Evolutionary conservation across 1,140 invertebrate genomes (phyloP).

Genomic region (Dinothrombium tinctorium): DNA sequence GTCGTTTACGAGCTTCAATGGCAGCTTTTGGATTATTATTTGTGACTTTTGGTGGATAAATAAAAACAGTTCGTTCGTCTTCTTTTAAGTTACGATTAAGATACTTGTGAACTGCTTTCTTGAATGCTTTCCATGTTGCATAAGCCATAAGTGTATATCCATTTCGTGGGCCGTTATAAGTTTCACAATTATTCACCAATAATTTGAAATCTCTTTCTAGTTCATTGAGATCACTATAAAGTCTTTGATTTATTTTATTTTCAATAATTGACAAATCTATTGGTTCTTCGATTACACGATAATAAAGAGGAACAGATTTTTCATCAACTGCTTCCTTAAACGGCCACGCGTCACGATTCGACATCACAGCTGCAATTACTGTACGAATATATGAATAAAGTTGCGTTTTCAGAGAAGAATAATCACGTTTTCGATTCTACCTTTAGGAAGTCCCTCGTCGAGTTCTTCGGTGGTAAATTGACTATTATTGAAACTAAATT

Average conservation of each 20-base stretch:
- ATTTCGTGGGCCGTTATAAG: slow-evolving; percentile 6
- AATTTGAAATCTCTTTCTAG: slow-evolving; percentile 8
- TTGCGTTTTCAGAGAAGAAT: too few relatives aligned
- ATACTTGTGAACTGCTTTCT: neutral
- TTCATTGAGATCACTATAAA: slow-evolving; percentile 3
- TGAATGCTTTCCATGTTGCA: slow-evolving; percentile 5
- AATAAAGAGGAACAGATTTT: slow-evolving; percentile 5
- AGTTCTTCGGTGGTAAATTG: too few relatives aligned
- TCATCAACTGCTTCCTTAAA: slow-evolving; percentile 5
- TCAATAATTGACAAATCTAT: slow-evolving; percentile 8
- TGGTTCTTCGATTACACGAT: slow-evolving; percentile 6
- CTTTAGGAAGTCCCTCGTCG: too few relatives aligned
- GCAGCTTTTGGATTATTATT: neutral
- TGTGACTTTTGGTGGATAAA: slow-evolving; percentile 3
- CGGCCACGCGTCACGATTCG: slow-evolving; percentile 7
- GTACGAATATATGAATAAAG: neutral
- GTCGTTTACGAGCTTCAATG: neutral
- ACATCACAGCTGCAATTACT: slow-evolving; percentile 3
- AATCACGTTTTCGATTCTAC: too few relatives aligned
- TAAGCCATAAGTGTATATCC: slow-evolving; percentile 5
- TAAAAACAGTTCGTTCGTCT: slow-evolving; percentile 5
- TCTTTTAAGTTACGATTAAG: neutral
- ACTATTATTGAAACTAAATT: too few relatives aligned
- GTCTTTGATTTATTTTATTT: slow-evolving; percentile 1
- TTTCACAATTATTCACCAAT: slow-evolving; percentile 11